These are phyloP conservation scores for Erpornis zantholeuca DNA, from an alignment of 2,113 vertebrate genomes.

Conservation along the genomic window DNA sequence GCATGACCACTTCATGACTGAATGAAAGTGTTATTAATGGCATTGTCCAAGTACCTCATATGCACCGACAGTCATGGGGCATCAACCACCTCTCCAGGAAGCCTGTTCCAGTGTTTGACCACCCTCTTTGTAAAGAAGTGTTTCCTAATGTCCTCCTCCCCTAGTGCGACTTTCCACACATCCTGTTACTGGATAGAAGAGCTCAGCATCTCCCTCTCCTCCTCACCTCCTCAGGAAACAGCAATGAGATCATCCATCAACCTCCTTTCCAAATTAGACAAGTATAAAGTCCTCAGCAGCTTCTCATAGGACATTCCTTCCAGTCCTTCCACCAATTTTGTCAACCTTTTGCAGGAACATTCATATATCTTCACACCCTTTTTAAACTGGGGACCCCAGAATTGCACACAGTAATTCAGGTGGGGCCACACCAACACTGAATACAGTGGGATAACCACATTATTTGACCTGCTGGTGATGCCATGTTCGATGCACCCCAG, in stretches of 20 bases:
- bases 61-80: rapidly evolving
- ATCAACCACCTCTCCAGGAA: neutral
- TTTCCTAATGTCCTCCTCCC: neutral
- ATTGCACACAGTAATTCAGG: rapidly evolving
- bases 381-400: too few species aligned
- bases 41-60: neutral
- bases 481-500: rapidly evolving
- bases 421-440: rapidly evolving
- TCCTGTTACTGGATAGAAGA: neutral
- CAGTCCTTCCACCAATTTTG: neutral
- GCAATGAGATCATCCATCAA: neutral
- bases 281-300: neutral
- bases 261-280: neutral
- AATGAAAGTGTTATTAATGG: neutral
- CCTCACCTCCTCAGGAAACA: neutral
- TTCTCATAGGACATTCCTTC: neutral
- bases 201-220: neutral
- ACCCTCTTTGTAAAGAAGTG: neutral
- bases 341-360: neutral
- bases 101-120: neutral
- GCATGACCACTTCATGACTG: neutral
- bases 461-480: rapidly evolving
- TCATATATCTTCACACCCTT: neutral
- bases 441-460: neutral
- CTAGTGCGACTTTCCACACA: neutral